phyloP scores from a whole-genome alignment of 1,140 invertebrate genomes.

The Aphaenogaster floridana region DNA sequence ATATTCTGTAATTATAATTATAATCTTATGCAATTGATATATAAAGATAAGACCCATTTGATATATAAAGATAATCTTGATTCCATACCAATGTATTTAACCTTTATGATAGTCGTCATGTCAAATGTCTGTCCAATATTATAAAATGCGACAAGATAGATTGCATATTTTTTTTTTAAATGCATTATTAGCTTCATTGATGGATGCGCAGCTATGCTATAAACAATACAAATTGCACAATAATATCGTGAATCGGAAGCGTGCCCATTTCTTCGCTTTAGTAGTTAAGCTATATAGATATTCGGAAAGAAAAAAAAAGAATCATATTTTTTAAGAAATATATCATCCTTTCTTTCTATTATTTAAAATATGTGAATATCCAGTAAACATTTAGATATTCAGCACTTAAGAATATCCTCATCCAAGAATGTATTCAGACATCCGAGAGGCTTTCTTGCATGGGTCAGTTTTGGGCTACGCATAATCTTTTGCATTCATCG shows the following conservation, averaged over 20 bases:
- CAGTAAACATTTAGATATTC: background rate
- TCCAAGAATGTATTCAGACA: background rate
- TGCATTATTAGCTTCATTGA: background rate
- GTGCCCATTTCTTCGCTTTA: background rate
- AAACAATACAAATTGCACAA: background rate
- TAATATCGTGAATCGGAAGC: background rate
- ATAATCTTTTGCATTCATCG: background rate
- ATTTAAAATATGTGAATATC: background rate
- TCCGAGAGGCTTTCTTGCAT: background rate
- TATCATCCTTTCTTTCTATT: background rate
- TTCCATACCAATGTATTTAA: constrained; percentile 66
- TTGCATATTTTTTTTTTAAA: constrained; percentile 13
- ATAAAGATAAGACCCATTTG: background rate
- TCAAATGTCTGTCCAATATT: background rate
- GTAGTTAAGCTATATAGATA: background rate
- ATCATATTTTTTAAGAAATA: background rate
- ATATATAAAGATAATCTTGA: background rate
- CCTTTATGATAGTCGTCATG: constrained; percentile 59
- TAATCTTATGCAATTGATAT: background rate
- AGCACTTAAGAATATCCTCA: background rate
- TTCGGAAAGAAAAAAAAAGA: background rate
- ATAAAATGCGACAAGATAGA: background rate
- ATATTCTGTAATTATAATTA: constrained; percentile 26
- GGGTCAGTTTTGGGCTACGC: background rate
- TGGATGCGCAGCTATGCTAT: background rate